Base-by-base conservation (phyloP, 2,113 vertebrate genomes). In the Seriola rivoliana region DNA sequence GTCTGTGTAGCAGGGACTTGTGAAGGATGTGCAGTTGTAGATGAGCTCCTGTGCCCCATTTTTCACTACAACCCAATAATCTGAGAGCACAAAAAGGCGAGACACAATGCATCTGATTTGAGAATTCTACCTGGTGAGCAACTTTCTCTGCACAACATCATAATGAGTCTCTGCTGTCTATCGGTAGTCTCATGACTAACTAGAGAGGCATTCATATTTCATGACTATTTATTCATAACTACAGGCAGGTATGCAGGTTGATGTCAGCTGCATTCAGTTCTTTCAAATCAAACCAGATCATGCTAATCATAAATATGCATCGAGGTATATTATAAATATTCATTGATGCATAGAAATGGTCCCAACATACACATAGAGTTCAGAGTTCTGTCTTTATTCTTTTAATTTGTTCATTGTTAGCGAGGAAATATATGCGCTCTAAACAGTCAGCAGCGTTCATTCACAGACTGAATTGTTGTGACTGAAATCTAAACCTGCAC, bases 291-390 rank as follows among this genome's bases (percentile, higher is more conserved):
- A 80, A 77, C 64, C 69, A 50, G 52, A 73, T 54, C 64, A 69
- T 16, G 25, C 19, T 57, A 57, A 78, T 68, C 66, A 84, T 83
- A 73, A 89, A 87, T 83, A 87, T 75, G 77, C 68, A 91, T 65
- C 38, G 55, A 36, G 57, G 40, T 13, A 58, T 66, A 34, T 83
- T 16, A 62, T 87, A 71, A 76, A 81, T 87, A 82, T 75, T 80
- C 52, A 82, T 21, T 46, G n/a, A 65, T 32, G 42, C 23, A 70
- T 44, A 55, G 13, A 1, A 29, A 0, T 55, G 36, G 34, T 54
- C 55, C 42, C 12, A 25, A 12, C 34, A 85, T 52, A 64, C 17
- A 74, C 48, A 9, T 4, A 52, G 46, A 54, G 66, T 63, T 71
- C 32, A 69, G 42, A 76, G 55, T 48, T 65, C 38, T 52, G 17